Evolutionary conservation across 2,113 vertebrate genomes (phyloP).

Genomic region (Podiceps cristatus): DNA sequence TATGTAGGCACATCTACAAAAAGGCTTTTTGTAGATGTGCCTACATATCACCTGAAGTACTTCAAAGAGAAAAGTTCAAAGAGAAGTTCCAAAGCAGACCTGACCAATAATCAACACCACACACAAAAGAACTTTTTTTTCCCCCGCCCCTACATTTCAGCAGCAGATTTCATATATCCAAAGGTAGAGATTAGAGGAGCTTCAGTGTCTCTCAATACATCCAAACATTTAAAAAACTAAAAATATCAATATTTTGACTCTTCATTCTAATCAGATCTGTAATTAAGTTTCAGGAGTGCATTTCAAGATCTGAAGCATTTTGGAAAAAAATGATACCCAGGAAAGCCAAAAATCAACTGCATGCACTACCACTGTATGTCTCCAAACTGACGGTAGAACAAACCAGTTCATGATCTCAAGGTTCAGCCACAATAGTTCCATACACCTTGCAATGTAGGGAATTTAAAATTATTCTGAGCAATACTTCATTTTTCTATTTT

Average conservation of each 20-base stretch:
- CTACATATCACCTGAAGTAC: not conserved
- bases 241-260: not conserved
- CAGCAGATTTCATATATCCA: not conserved
- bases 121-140: not conserved
- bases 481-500: not conserved
- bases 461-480: not conserved
- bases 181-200: not conserved
- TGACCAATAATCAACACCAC: not conserved
- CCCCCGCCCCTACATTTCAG: not conserved
- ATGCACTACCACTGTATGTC: not conserved
- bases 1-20: too few species aligned
- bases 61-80: not conserved
- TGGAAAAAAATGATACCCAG: not conserved
- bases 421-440: not conserved
- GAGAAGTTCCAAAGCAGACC: not conserved
- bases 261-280: not conserved
- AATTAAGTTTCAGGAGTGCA: not conserved
- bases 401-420: not conserved
- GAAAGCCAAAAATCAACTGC: not conserved
- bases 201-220: not conserved
- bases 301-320: not conserved
- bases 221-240: not conserved
- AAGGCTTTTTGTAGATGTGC: too few species aligned
- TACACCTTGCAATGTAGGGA: fast-evolving
- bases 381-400: not conserved